Conservation (phyloP, 2,113 vertebrate species). For the Phaethornis superciliosus region DNA sequence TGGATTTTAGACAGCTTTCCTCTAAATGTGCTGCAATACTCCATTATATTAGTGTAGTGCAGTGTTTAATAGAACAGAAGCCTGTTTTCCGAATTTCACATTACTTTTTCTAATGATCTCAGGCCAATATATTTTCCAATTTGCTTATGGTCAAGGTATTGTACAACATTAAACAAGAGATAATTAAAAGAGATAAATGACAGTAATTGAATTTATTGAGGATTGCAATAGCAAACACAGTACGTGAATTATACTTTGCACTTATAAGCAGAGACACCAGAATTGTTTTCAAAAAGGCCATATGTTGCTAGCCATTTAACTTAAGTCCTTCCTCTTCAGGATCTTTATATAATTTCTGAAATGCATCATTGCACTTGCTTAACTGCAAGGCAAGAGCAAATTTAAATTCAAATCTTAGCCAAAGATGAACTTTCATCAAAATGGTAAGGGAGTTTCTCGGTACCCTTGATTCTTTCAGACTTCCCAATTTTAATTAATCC, state of each 20-base stretch:
- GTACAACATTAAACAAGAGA: neutral
- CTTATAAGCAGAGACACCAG: neutral
- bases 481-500: slow-evolving; percentile 17
- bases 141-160: neutral
- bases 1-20: neutral
- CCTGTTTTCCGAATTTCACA: neutral
- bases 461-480: neutral
- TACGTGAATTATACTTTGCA: neutral
- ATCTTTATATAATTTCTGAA: neutral
- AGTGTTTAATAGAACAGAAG: neutral
- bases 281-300: neutral
- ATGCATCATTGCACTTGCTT: neutral
- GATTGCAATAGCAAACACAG: neutral
- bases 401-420: neutral
- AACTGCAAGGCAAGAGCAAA: neutral
- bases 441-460: neutral
- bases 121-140: neutral
- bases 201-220: neutral
- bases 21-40: neutral
- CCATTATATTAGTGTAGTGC: neutral
- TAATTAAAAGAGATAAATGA: neutral
- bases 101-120: neutral
- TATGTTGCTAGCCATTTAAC: neutral
- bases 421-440: neutral
- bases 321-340: neutral